These are phyloP conservation scores for Drosophila elegans DNA, from an alignment of 1,140 invertebrate species.

Conservation along the genomic window DNA sequence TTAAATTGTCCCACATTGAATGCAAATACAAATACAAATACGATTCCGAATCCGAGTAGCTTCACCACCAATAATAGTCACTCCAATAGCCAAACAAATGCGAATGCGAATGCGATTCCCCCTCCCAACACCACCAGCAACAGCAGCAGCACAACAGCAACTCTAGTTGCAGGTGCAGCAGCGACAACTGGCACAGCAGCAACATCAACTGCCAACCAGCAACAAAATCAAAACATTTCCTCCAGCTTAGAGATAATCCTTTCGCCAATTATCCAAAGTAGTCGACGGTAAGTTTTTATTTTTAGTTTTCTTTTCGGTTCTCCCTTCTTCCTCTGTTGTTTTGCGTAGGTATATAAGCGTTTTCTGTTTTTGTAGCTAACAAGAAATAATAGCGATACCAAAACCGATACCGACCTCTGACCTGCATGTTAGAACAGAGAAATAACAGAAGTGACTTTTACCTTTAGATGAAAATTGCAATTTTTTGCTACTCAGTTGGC, in stretches of 20 bases:
- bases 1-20: constrained; percentile 80
- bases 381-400: constrained; percentile 31
- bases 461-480: constrained; percentile 35
- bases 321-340: constrained; percentile 33
- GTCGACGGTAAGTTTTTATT: constrained; percentile 84
- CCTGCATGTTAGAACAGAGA: constrained; percentile 52
- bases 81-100: constrained; percentile 53
- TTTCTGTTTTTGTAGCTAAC: constrained; percentile 49
- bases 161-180: constrained; percentile 24
- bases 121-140: constrained; percentile 34
- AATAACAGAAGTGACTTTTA: constrained; percentile 21
- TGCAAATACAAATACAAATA: constrained; percentile 58
- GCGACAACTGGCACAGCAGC: constrained; percentile 27
- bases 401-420: constrained; percentile 40
- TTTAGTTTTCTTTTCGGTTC: constrained; percentile 47
- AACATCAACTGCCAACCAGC: constrained; percentile 59
- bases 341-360: constrained; percentile 32
- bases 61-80: constrained; percentile 54
- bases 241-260: constrained; percentile 85
- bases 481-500: constrained; percentile 17
- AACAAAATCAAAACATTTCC: constrained; percentile 84
- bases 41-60: constrained; percentile 41
- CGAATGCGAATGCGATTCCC: constrained; percentile 47
- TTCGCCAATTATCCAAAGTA: constrained; percentile 85
- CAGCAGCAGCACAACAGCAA: constrained; percentile 44